Conservation (phyloP, 2,888 invertebrate species). For the Litoditis marina region DNA sequence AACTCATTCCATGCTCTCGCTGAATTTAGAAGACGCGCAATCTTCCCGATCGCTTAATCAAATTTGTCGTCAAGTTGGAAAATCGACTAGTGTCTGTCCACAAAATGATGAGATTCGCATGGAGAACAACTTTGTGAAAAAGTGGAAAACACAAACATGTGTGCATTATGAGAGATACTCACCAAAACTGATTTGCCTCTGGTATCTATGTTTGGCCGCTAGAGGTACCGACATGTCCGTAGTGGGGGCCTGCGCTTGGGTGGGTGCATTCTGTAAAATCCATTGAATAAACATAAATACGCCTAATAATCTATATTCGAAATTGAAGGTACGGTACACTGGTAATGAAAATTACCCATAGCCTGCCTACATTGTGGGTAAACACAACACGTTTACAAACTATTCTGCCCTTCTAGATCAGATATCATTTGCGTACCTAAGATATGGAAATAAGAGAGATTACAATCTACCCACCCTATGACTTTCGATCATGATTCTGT, state of each 20-base stretch:
- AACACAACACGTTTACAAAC: too few relatives aligned
- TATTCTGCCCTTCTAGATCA: too few relatives aligned
- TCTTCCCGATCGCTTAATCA: constrained; percentile 13
- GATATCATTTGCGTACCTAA: too few relatives aligned
- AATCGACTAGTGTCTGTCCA: constrained; percentile 2
- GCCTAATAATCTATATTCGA: background rate
- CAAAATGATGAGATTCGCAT: constrained; percentile 4
- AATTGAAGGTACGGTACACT: too few relatives aligned
- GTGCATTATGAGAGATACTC: constrained; percentile 7
- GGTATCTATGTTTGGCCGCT: constrained; percentile 46
- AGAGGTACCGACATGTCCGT: constrained; percentile 50
- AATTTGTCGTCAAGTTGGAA: constrained; percentile 11
- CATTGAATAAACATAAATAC: background rate
- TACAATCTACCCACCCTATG: constrained; percentile 9
- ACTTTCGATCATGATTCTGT: constrained; percentile 48
- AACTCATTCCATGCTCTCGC: too few relatives aligned
- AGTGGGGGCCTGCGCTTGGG: constrained; percentile 20
- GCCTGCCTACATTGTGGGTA: too few relatives aligned
- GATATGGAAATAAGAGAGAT: background rate
- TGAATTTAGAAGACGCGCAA: too few relatives aligned
- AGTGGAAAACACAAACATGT: background rate
- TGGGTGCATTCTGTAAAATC: constrained; percentile 27
- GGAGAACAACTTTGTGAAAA: too few relatives aligned
- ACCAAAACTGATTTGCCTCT: constrained; percentile 51
- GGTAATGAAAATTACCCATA: too few relatives aligned